Evolutionary conservation across 2,113 vertebrate species (phyloP).

Genomic region (Phainopepla nitens): DNA sequence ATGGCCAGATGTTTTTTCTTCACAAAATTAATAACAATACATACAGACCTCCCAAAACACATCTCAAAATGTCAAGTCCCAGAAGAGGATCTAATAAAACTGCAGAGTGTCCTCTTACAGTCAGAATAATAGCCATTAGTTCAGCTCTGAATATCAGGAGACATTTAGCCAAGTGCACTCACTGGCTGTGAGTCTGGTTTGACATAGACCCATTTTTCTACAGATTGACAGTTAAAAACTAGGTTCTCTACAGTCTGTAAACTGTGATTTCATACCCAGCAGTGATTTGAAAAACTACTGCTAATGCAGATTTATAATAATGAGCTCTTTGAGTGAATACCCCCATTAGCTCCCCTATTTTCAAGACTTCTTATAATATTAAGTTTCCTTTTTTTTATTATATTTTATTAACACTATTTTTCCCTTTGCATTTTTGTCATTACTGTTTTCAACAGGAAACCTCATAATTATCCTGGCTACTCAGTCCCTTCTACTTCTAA

Average conservation of each 20-base stretch:
- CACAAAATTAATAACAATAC: background rate
- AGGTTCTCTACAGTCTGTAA: background rate
- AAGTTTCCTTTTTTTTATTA: background rate
- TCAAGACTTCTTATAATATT: background rate
- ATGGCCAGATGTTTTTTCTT: background rate
- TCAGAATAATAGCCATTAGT: background rate
- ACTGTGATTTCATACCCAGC: background rate
- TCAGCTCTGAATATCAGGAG: conserved; percentile 25
- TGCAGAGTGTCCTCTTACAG: background rate
- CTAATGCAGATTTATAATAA: conserved; percentile 51
- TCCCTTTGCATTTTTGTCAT: background rate
- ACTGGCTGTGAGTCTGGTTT: background rate
- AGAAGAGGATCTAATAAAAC: conserved; percentile 3
- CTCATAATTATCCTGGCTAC: conserved; percentile 29
- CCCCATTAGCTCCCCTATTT: background rate
- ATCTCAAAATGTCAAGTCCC: background rate
- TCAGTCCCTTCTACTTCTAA: background rate
- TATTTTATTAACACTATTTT: background rate
- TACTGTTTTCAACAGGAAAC: conserved; percentile 24
- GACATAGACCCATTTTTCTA: background rate
- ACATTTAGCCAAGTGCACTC: background rate
- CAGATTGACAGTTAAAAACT: background rate
- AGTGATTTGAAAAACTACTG: conserved; percentile 12
- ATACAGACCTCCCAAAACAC: background rate
- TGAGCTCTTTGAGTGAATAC: background rate